Evolutionary conservation across 2,888 invertebrate genomes (phyloP).

Genomic region (Apoderus coryli): DNA sequence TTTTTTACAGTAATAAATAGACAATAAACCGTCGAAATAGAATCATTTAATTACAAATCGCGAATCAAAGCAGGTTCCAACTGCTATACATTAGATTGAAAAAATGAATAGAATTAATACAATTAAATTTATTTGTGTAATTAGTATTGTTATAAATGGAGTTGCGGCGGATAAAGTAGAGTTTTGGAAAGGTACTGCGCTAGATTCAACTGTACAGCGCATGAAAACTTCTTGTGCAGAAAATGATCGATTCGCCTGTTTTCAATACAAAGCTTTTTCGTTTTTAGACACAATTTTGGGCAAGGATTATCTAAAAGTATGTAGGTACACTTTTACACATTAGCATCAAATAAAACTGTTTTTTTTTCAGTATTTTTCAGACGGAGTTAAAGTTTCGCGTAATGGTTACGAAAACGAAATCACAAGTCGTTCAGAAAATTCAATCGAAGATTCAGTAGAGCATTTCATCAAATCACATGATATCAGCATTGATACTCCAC

Average conservation of each 20-base stretch:
- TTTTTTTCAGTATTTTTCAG: conserved; percentile 16
- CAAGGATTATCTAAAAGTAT: conserved; percentile 42
- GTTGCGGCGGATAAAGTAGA: conserved; percentile 36
- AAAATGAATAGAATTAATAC: no score
- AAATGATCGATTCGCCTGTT: conserved; percentile 65
- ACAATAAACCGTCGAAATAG: conserved; percentile 12
- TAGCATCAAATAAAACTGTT: conserved; percentile 1
- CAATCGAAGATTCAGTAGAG: conserved; percentile 54
- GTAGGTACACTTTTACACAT: background rate
- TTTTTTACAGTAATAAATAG: conserved; percentile 15
- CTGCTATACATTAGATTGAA: no score
- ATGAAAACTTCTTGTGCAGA: conserved; percentile 61
- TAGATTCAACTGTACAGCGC: conserved; percentile 53
- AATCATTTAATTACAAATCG: no score
- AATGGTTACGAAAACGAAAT: conserved; percentile 49
- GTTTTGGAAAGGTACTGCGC: conserved; percentile 55
- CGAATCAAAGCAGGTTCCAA: no score
- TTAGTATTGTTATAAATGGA: conserved; percentile 5
- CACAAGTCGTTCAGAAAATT: conserved; percentile 39
- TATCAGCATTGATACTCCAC: conserved; percentile 60
- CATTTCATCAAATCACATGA: conserved; percentile 64
- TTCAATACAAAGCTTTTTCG: conserved; percentile 67
- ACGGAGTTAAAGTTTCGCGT: conserved; percentile 39
- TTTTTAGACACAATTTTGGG: conserved; percentile 54
- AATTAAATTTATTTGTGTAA: no score